phyloP scores from a whole-genome alignment of 2,888 invertebrate genomes.

The Helobdella robusta region DNA sequence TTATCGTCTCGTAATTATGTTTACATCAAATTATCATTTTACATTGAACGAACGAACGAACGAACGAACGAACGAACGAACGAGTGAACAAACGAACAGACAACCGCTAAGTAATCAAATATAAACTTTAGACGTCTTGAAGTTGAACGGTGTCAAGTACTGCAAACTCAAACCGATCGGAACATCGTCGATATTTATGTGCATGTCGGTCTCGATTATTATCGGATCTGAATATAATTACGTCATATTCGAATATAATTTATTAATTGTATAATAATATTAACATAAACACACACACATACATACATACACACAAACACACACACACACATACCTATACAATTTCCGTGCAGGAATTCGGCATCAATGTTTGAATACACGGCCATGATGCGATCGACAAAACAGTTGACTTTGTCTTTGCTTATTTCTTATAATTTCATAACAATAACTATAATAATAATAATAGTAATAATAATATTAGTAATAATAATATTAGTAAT shows the following conservation, averaged over 20 bases:
- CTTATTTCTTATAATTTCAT: no score
- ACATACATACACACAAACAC: not conserved
- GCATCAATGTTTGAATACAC: conserved; percentile 42
- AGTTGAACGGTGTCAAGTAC: conserved; percentile 40
- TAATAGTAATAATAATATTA: no score
- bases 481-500: no score
- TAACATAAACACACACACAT: not conserved
- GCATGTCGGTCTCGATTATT: conserved; percentile 40
- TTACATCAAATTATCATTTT: no score
- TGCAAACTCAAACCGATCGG: conserved; percentile 43
- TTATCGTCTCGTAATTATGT: no score
- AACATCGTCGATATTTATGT: conserved; percentile 42
- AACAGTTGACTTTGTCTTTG: conserved; percentile 40
- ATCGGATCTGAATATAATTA: conserved; percentile 36
- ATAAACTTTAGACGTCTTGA: conserved; percentile 27
- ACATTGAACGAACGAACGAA: no score
- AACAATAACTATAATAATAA: no score
- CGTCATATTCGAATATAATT: not conserved
- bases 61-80: no score
- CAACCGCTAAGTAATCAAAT: no score
- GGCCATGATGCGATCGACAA: conserved; percentile 40
- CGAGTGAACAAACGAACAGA: no score
- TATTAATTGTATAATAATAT: not conserved
- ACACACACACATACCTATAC: conserved; percentile 38
- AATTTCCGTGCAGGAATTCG: conserved; percentile 39